phyloP scores from a whole-genome alignment of 2,888 invertebrate species.

The Drosophila borborema region DNA sequence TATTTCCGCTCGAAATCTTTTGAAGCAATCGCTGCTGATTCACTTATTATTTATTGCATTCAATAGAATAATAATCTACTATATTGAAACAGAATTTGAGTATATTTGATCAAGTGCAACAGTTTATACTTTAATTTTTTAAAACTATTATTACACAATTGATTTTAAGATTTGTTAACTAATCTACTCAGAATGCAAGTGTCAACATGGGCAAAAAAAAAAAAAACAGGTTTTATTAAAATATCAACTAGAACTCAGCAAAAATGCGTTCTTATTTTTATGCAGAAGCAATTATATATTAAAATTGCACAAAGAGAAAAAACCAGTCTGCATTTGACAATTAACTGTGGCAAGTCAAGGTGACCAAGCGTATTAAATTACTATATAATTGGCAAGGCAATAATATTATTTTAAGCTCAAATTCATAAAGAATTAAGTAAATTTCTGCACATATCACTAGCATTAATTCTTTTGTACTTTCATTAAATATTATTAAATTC shows the following conservation, averaged over 20 bases:
- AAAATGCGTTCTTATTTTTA: background rate
- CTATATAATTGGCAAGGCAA: slow-evolving; percentile 8
- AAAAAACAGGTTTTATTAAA: slow-evolving; percentile 16
- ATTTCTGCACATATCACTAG: no score
- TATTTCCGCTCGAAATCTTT: slow-evolving; percentile 47
- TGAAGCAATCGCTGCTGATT: background rate
- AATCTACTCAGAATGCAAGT: slow-evolving; percentile 10
- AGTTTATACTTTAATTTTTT: background rate
- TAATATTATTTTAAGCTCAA: slow-evolving; percentile 4
- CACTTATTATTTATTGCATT: slow-evolving; percentile 1
- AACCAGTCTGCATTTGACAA: slow-evolving; percentile 16
- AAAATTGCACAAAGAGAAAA: slow-evolving; percentile 3
- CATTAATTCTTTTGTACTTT: no score
- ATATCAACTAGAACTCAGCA: background rate
- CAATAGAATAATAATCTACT: background rate
- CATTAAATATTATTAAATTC: background rate
- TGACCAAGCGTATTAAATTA: slow-evolving; percentile 21
- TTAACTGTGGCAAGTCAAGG: slow-evolving; percentile 37
- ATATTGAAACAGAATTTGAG: background rate
- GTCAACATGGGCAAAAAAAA: background rate
- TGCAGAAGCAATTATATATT: slow-evolving; percentile 11
- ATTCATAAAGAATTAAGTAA: background rate
- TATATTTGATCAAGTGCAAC: no score
- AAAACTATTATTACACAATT: background rate
- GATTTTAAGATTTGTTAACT: slow-evolving; percentile 16